Evolutionary conservation across 2,888 invertebrate genomes (phyloP), one percentile per base, ranked within the genome.

Genomic region (Cancer borealis): DNA sequence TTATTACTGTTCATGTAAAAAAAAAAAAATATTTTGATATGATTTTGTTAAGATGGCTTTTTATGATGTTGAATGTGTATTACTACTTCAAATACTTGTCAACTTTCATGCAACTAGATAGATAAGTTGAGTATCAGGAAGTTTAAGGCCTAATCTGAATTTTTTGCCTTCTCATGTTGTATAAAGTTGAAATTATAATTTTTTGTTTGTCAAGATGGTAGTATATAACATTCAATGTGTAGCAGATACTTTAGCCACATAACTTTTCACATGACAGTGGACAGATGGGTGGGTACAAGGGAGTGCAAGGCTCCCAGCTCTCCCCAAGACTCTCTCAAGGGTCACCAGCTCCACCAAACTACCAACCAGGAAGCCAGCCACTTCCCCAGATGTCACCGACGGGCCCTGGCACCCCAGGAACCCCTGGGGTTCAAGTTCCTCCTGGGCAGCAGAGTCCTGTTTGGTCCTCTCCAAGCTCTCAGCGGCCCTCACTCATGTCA

Each of bases 401-500:
- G n/a, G 93, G 95, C 21, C 95, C 94, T 49, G 92, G 95, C 21
- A 92, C 93, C 4, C 92, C 94, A 12, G 92, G 91, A 14, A 94
- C 93, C 14, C 93, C 93, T 26, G 93, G 88, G 26, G 93, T 93
- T 47, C 93, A 93, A 93, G 94, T 94, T 26, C 94, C 94, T 21
- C 93, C 91, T n/a, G 95, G 95, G 88, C 95, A 95, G 46, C 95
- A 95, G 46, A 95, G 95, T 91, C 95, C 95, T 17, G 95, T 92
- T 14, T 95, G 95, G 95, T 95, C 95, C 14, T 79, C 95, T 39
- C 95, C 92, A 6, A 84, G 95, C 79, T 88, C 92, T 17, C 94
- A 94, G 66, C 90, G 94, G 26, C 92, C 90, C 45, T 94, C 94
- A n/a, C 87, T 94, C 79, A 94, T 94, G 92, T 54, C 66, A 45